Conservation (phyloP, 2,888 invertebrate species). For the Eristalis tenax region DNA sequence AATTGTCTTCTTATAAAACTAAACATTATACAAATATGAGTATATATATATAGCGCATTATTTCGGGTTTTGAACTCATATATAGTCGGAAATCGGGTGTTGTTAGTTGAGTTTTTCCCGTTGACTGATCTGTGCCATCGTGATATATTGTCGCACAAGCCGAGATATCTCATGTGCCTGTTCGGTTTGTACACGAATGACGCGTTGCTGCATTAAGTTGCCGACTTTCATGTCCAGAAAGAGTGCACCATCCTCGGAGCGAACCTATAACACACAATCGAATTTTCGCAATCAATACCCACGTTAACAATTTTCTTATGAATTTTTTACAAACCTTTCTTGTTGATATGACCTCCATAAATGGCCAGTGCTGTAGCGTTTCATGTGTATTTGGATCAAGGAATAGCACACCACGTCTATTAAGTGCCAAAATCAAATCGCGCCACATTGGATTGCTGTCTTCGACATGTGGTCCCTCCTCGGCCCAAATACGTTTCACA, state of each 20-base stretch:
- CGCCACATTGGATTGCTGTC: conserved; percentile 85
- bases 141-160: conserved; percentile 97
- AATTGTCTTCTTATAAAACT: conserved; percentile 43
- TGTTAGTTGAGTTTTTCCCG: conserved; percentile 76
- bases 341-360: conserved; percentile 97
- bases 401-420: conserved; percentile 96
- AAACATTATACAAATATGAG: conserved; percentile 60
- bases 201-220: conserved; percentile 96
- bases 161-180: conserved; percentile 98
- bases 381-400: conserved; percentile 96
- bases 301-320: background rate
- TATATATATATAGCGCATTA: conserved; percentile 59
- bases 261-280: conserved; percentile 82
- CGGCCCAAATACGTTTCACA: conserved; percentile 90
- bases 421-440: conserved; percentile 96
- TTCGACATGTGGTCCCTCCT: conserved; percentile 83
- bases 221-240: conserved; percentile 98
- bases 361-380: conserved; percentile 95
- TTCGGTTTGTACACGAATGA: conserved; percentile 97
- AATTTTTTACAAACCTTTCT: conserved; percentile 85
- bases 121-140: conserved; percentile 87
- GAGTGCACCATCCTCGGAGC: conserved; percentile 94
- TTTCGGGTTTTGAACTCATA: conserved; percentile 38
- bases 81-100: background rate
- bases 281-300: too few species aligned